Percentiles rank a stretch among this genome's conserved stretches.
Evolutionary conservation across 2,888 invertebrate genomes (phyloP).

Genomic region (Leptopilina drosophilae): DNA sequence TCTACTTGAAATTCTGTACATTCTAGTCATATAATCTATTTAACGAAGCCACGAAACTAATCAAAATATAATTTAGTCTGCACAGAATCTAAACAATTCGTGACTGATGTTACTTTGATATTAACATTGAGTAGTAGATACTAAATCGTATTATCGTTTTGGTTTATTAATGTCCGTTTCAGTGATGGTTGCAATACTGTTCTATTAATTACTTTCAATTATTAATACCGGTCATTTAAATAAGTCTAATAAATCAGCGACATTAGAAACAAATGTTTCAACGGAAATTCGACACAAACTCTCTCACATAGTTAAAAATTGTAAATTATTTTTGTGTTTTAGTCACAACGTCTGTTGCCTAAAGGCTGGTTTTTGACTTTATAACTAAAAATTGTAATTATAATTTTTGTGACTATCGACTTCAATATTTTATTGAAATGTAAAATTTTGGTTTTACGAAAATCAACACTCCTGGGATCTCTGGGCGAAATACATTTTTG

Average conservation of each 20-base stretch:
- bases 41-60: slow-evolving; percentile 3
- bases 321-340: no score
- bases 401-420: no score
- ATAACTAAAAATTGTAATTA: no score
- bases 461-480: no score
- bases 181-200: slow-evolving; percentile 41
- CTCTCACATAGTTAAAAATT: no score
- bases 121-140: slow-evolving; percentile 41
- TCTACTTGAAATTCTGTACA: background rate
- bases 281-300: no score
- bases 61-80: slow-evolving; percentile 13
- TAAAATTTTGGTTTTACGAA: no score
- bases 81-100: background rate
- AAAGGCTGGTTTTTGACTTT: no score
- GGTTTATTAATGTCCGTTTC: slow-evolving; percentile 49
- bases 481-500: no score
- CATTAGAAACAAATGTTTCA: slow-evolving; percentile 41
- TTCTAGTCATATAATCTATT: background rate
- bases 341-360: no score
- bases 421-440: no score
- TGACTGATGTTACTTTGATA: background rate
- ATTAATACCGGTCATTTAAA: background rate
- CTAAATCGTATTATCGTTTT: slow-evolving; percentile 46
- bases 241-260: background rate
- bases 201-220: slow-evolving; percentile 44